Base-by-base conservation (phyloP, 2,888 invertebrate species). In the Luffia ferchaultella region DNA sequence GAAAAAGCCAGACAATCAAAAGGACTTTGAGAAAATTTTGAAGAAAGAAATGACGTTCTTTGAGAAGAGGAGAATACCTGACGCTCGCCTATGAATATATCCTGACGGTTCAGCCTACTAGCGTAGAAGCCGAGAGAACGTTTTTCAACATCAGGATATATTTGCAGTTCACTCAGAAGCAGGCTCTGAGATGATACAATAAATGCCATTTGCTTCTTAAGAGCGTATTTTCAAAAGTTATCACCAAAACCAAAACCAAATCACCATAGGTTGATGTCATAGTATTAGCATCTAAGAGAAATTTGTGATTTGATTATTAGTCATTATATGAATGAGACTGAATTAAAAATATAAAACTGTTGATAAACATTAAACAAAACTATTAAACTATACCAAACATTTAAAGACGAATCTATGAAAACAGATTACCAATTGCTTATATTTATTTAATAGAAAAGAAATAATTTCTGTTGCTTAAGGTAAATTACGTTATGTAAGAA, bases 101-200 rank as follows among this genome's bases (percentile, higher is more conserved):
- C 16, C 40, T 53, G 50, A 55, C 50, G 12, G 1, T 52, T 46
- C 49, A 16, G 12, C 42, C 48, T 16, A 47, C 40, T 2, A 47
- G 40, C n/a, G 50, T 50, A 50, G 45, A 50, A 5, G 50, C 40
- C 45, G 50, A 50, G 17, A 50, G 52, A 40, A 51, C 51, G 16
- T 53, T 53, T n/a, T 18, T 53, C 51, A 18, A 15, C 15, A 16
- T 16, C 45, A 2, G 45, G 45, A 3, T 45, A 45, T 18, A 18
- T 55, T 40, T 53, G 53, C 49, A 53, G 53, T 47, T 53, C 53
- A 42, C 30, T 55, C 16, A 18, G 55, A 52, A 55, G 52, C 45
- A 52, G 50, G 49, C 45, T 53, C 18, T 45, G 46, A 45, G 49
- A 52, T 52, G 41, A 52, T 40, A 54, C 50, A 42, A 54, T 51